phyloP scores from a whole-genome alignment of 1,140 invertebrate species.

The Cyclargus thomasi region DNA sequence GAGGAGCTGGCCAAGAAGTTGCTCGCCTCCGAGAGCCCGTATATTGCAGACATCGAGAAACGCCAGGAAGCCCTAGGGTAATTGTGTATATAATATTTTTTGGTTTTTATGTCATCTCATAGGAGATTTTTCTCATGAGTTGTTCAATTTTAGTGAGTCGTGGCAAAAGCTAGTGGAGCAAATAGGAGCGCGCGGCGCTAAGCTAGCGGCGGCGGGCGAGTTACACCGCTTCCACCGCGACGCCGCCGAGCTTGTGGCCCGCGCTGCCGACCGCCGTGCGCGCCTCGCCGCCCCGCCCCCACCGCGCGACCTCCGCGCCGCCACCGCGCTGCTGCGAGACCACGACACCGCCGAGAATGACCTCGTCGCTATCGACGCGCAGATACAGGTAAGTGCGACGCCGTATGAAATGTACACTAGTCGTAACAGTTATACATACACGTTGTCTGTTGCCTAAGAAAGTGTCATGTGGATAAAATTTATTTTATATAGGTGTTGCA shows the following conservation, averaged over 20 bases:
- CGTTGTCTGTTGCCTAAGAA: too few species aligned
- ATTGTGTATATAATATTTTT: too few species aligned
- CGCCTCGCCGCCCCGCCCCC: slow-evolving; percentile 41
- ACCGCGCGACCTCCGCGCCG: slow-evolving; percentile 88
- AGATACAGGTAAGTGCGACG: slow-evolving; percentile 81
- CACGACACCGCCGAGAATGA: slow-evolving; percentile 98
- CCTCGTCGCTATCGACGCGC: slow-evolving; percentile 93
- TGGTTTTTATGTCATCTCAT: background rate
- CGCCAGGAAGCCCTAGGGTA: slow-evolving; percentile 92
- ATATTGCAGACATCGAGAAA: slow-evolving; percentile 90
- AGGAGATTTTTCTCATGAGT: background rate
- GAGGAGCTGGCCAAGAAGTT: slow-evolving; percentile 94
- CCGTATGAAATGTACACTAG: too few species aligned
- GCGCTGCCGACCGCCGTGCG: slow-evolving; percentile 77
- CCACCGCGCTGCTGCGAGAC: slow-evolving; percentile 86
- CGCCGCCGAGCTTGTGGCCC: slow-evolving; percentile 92
- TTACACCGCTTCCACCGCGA: slow-evolving; percentile 98
- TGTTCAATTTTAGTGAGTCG: slow-evolving; percentile 77
- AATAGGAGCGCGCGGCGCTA: slow-evolving; percentile 89
- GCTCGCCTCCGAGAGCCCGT: slow-evolving; percentile 90
- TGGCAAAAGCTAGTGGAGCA: slow-evolving; percentile 93
- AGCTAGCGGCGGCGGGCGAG: slow-evolving; percentile 93
- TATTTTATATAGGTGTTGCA: slow-evolving; percentile 82
- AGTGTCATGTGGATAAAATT: too few species aligned
- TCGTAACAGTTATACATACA: too few species aligned